phyloP scores from a whole-genome alignment of 2,113 vertebrate genomes.

The Pitta sordida region DNA sequence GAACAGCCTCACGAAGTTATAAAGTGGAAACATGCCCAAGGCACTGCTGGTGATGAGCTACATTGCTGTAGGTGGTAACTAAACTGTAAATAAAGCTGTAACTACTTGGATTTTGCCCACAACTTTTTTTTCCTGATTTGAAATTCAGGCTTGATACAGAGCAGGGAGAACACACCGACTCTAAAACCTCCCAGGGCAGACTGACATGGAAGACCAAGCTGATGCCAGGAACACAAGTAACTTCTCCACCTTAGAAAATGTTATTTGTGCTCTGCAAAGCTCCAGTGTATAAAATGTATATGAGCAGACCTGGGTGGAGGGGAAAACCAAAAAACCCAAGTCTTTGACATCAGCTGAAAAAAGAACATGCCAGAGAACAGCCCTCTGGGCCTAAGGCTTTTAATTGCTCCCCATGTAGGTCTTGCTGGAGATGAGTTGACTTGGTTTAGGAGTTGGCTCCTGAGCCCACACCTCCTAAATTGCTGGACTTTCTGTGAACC shows the following conservation, averaged over 20 bases:
- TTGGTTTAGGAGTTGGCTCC: not conserved
- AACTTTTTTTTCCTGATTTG: not conserved
- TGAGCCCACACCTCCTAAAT: not conserved
- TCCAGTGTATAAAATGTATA: not conserved
- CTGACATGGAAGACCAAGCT: conserved; percentile 21
- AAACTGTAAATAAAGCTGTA: conserved; percentile 49
- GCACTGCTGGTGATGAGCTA: not conserved
- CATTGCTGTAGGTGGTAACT: not conserved
- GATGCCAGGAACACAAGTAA: not conserved
- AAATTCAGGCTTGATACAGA: conserved; percentile 2
- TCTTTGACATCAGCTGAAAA: not conserved
- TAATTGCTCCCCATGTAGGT: not conserved
- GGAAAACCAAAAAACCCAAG: not conserved
- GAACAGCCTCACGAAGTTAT: not conserved
- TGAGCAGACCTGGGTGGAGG: not conserved
- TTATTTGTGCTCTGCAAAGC: not conserved
- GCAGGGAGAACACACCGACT: conserved; percentile 7
- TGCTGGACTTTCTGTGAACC: not conserved
- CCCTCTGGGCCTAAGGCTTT: not conserved
- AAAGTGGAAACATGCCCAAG: not conserved
- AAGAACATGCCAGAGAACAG: not conserved
- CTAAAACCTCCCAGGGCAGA: not conserved
- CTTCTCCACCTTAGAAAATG: not conserved
- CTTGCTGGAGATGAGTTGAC: not conserved
- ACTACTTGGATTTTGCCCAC: not conserved